Percentiles rank a stretch among this genome's conserved stretches.
phyloP scores from a whole-genome alignment of 2,888 invertebrate species.

The Eristalis tenax region DNA sequence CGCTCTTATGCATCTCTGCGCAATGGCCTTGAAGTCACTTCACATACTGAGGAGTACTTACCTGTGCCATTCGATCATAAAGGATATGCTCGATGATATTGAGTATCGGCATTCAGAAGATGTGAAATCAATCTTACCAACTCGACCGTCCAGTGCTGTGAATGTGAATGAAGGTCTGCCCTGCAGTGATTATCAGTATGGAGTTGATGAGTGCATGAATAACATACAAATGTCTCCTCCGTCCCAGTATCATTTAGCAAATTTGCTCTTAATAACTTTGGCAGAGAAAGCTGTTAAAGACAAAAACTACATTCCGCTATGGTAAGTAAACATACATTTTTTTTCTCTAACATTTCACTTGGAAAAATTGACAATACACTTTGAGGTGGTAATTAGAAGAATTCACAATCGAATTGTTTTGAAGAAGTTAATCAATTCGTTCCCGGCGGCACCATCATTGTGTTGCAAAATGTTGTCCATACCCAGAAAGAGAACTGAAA shows the following conservation, averaged over 20 bases:
- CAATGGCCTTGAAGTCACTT: constrained; percentile 80
- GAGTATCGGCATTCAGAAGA: constrained; percentile 79
- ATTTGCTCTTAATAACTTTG: constrained; percentile 80
- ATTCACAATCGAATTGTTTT: background rate
- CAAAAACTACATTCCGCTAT: constrained; percentile 80
- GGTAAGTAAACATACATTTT: constrained; percentile 74
- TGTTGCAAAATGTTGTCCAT: no score
- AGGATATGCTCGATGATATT: constrained; percentile 76
- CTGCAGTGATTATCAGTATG: constrained; percentile 80
- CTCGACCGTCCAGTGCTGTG: constrained; percentile 68
- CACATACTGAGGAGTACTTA: constrained; percentile 79
- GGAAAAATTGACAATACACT: no score
- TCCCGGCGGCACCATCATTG: no score
- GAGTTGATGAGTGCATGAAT: constrained; percentile 78
- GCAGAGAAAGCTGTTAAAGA: constrained; percentile 80
- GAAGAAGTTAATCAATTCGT: background rate
- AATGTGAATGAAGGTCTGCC: constrained; percentile 76
- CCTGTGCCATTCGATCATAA: constrained; percentile 76
- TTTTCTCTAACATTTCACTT: no score
- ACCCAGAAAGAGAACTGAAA: no score
- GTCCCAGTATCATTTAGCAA: constrained; percentile 81
- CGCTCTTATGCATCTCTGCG: constrained; percentile 80
- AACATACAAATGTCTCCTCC: constrained; percentile 81
- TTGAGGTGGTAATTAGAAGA: no score
- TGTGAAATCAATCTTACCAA: constrained; percentile 76